phyloP scores from a whole-genome alignment of 2,888 invertebrate genomes.

The Polia nebulosa region DNA sequence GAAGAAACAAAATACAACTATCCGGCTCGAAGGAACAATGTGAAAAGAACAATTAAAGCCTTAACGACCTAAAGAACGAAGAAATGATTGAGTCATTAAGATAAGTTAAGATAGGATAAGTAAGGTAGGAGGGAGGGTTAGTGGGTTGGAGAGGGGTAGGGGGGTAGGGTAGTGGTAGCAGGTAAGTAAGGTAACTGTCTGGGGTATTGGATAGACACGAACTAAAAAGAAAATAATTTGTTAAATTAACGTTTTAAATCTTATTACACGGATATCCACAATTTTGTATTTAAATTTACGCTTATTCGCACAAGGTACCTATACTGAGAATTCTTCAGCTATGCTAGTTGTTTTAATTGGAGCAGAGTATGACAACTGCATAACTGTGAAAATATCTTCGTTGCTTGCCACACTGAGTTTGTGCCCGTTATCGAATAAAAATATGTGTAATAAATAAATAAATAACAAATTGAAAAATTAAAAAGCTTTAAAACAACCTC shows the following conservation, averaged over 20 bases:
- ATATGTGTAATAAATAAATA: no score
- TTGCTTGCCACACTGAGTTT: neutral
- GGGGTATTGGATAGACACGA: no score
- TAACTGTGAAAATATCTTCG: neutral
- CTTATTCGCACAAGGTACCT: neutral
- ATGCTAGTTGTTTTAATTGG: conserved; percentile 9
- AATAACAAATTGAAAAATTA: no score
- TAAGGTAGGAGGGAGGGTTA: no score
- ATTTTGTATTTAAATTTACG: neutral
- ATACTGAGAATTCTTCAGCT: neutral
- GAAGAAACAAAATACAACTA: neutral
- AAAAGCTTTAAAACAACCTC: neutral
- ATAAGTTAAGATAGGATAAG: no score
- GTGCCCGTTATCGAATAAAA: neutral
- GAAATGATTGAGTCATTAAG: no score
- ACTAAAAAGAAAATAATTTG: no score
- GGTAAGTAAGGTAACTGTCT: no score
- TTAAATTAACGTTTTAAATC: no score
- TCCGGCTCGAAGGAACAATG: conserved; percentile 4
- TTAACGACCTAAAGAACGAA: no score
- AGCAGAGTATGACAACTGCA: neutral
- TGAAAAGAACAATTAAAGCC: neutral
- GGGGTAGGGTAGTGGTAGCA: no score
- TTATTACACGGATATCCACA: neutral
- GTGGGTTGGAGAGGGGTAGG: no score